These are phyloP conservation scores for Forbesichthys papilliferus DNA, from an alignment of 2,113 vertebrate genomes.

Conservation along the genomic window DNA sequence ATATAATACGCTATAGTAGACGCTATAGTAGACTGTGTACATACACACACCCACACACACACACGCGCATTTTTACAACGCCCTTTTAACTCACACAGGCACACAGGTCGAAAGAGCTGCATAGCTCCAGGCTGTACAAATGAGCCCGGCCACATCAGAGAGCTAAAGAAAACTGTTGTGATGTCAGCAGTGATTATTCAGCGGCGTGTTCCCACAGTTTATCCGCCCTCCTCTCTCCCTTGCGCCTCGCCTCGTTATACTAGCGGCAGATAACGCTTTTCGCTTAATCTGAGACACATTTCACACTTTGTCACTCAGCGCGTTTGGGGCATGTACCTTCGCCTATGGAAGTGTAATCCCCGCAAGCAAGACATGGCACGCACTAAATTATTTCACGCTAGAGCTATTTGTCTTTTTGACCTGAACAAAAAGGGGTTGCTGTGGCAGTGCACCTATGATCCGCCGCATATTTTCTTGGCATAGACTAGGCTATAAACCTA, in stretches of 20 bases:
- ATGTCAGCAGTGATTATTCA: slow-evolving; percentile 76
- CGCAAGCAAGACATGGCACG: slow-evolving; percentile 68
- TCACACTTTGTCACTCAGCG: slow-evolving; percentile 72
- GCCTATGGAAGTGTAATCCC: slow-evolving; percentile 61
- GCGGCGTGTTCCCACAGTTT: slow-evolving; percentile 64
- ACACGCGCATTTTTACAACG: background rate
- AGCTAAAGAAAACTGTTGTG: slow-evolving; percentile 77
- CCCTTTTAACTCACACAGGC: slow-evolving; percentile 9
- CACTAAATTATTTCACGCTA: slow-evolving; percentile 69
- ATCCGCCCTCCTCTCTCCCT: slow-evolving; percentile 28
- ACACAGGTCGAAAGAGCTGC: slow-evolving; percentile 27
- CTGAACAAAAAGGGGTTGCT: slow-evolving; percentile 5
- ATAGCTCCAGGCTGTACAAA: slow-evolving; percentile 75
- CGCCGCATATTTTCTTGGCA: background rate
- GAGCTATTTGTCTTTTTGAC: slow-evolving; percentile 63
- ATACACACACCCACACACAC: background rate
- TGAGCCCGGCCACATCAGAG: slow-evolving; percentile 75
- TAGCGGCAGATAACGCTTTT: slow-evolving; percentile 46
- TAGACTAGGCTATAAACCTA: no score
- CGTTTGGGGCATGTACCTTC: slow-evolving; percentile 50
- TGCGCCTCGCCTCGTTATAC: background rate
- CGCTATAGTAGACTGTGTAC: background rate
- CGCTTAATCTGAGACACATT: slow-evolving; percentile 70
- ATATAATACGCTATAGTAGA: no score
- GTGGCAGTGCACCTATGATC: background rate